phyloP scores from a whole-genome alignment of 2,888 invertebrate species.

The Rhamphomyia laevipes region DNA sequence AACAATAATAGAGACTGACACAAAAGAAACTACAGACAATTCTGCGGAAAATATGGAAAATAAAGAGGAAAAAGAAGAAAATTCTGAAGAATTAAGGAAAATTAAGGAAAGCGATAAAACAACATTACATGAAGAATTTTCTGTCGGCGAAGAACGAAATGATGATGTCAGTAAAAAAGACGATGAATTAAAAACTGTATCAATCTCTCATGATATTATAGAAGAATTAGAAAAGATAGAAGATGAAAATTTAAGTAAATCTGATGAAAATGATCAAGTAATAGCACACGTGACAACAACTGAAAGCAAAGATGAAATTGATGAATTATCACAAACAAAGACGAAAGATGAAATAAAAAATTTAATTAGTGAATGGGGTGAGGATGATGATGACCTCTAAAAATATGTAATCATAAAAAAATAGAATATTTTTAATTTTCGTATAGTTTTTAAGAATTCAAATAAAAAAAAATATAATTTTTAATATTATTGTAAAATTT shows the following conservation, averaged over 20 bases:
- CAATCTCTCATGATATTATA: slow-evolving; percentile 10
- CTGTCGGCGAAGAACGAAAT: slow-evolving; percentile 3
- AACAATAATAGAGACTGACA: background rate
- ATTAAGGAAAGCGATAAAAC: too few relatives aligned
- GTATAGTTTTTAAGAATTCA: background rate
- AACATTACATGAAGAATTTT: slow-evolving; percentile 6
- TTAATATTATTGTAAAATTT: too few relatives aligned
- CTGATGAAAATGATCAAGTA: too few relatives aligned
- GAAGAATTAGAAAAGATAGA: slow-evolving; percentile 5
- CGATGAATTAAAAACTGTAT: slow-evolving; percentile 6
- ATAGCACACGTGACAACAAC: slow-evolving; percentile 14
- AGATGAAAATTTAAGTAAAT: slow-evolving; percentile 6
- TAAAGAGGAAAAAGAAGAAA: slow-evolving; percentile 2
- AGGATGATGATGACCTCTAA: slow-evolving; percentile 30
- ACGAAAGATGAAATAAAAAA: slow-evolving; percentile 28
- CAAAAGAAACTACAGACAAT: background rate
- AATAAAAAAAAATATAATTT: background rate
- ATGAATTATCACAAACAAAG: slow-evolving; percentile 3
- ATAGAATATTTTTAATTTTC: background rate
- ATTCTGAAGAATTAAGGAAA: background rate
- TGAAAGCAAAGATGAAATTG: slow-evolving; percentile 13
- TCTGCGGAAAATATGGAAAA: background rate
- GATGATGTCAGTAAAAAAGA: slow-evolving; percentile 12
- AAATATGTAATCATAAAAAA: background rate
- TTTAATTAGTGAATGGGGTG: slow-evolving; percentile 35